Conservation (phyloP, 1,140 invertebrate species). For the Portunus trituberculatus region DNA sequence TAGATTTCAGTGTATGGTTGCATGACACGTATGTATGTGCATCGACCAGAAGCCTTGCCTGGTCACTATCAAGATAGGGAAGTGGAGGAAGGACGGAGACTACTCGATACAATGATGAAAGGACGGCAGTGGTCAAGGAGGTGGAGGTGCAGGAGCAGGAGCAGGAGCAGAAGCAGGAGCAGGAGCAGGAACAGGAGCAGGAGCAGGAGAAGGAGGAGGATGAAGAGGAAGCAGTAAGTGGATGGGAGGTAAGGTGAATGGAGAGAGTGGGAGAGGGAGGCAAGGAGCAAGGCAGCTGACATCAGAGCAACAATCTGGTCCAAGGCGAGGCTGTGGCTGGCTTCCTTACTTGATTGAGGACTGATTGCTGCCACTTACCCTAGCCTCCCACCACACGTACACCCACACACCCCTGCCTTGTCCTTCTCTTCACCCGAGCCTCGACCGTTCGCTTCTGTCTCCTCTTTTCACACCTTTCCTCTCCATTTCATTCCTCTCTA, state of each 20-base stretch:
- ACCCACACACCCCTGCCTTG: no score
- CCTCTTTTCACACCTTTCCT: not conserved
- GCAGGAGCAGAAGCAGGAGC: no score
- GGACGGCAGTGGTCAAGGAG: no score
- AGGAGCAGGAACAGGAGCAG: no score
- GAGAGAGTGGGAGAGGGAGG: not conserved
- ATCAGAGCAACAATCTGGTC: not conserved
- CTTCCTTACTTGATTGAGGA: not conserved
- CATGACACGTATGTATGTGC: no score
- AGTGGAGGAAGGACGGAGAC: not conserved
- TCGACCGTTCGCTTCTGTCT: not conserved
- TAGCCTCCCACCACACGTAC: no score
- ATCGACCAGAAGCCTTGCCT: no score
- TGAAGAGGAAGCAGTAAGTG: no score
- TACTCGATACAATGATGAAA: not conserved
- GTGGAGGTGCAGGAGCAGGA: no score
- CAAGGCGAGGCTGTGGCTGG: not conserved
- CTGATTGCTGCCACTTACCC: not conserved
- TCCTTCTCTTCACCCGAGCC: no score
- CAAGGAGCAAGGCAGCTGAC: not conserved
- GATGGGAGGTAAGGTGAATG: not conserved
- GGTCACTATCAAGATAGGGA: not conserved
- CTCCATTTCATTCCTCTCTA: not conserved
- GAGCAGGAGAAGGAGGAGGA: no score
- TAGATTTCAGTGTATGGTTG: no score